Base-by-base conservation (phyloP, 2,113 vertebrate genomes). In the Mustelus asterias region DNA sequence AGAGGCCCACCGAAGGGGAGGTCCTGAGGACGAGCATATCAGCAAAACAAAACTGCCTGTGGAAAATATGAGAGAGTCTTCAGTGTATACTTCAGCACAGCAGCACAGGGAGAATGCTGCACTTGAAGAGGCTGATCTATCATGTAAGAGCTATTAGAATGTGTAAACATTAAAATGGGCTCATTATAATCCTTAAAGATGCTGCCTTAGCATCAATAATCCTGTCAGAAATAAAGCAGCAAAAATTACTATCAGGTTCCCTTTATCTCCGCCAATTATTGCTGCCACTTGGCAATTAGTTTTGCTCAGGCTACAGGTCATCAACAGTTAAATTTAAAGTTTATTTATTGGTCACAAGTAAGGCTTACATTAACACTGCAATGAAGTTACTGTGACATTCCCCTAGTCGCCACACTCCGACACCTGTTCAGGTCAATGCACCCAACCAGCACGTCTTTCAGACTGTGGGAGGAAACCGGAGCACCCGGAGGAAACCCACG, bases 151-250 rank as follows among this genome's bases (percentile, higher is more conserved):
- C 67, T 44, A 72, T 95, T 95, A 48, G 67, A 76, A 26, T 54
- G 41, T 48, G 41, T 70, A 54, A 95, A 95, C 41, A 76, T 76
- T 95, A 44, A 95, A 72, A 95, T 44, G 18, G 33, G 93, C 41
- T 95, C 94, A 95, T 95, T 95, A 72, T 72, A 72, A 93, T 72
- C 94, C 94, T 48, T 72, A 72, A 72, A 95, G 41, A 54, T 6
- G 54, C 6, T 48, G 94, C 41, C 67, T 72, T 26, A 48, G 69
- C 69, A 48, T 72, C 94, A 93, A 24, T 76, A 72, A 72, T 48
- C 67, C 41, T 72, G 69, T 41, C 37, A 54, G 69, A n/a, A 95
- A 94, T 54, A 70, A 72, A 29, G 22, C 41, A 72, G 67, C 6
- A 54, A 54, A 72, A 33, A 20, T 94, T 63, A 33, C 54, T 16